These are phyloP conservation scores for Agriopis leucophaearia DNA, from an alignment of 2,888 invertebrate species.

Conservation along the genomic window DNA sequence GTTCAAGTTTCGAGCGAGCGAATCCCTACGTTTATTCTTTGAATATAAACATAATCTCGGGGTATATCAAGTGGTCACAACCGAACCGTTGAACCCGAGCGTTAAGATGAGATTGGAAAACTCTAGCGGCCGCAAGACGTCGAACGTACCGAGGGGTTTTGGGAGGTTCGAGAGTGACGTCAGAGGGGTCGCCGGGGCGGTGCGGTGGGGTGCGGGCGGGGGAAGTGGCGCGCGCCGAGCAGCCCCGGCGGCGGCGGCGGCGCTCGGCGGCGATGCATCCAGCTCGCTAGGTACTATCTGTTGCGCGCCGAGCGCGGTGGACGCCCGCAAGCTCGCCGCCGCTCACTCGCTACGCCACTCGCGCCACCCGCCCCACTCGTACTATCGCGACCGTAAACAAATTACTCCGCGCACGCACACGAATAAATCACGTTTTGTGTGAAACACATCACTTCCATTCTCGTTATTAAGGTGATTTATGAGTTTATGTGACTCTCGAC, in stretches of 20 bases:
- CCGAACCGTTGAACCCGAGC: conserved; percentile 49
- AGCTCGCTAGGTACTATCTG: conserved; percentile 72
- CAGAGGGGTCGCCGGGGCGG: conserved; percentile 60
- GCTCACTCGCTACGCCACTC: conserved; percentile 47
- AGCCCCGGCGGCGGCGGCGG: conserved; percentile 56
- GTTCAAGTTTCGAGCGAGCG: conserved; percentile 31
- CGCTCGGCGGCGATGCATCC: conserved; percentile 49
- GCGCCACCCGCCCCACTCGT: conserved; percentile 62
- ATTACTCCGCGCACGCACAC: conserved; percentile 59
- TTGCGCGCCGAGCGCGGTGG: conserved; percentile 80
- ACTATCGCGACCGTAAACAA: conserved; percentile 72
- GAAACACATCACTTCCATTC: conserved; percentile 43
- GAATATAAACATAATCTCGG: conserved; percentile 46
- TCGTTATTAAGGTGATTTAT: conserved; percentile 48
- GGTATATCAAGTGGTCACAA: conserved; percentile 47
- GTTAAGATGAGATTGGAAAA: conserved; percentile 51
- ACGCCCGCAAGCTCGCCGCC: conserved; percentile 61
- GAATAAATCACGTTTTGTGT: conserved; percentile 52
- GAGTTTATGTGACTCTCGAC: conserved; percentile 59
- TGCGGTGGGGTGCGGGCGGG: conserved; percentile 48
- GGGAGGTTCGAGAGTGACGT: conserved; percentile 79
- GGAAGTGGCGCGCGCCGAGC: conserved; percentile 68
- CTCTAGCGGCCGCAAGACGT: conserved; percentile 68
- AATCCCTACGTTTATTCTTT: conserved; percentile 46
- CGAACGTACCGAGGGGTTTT: conserved; percentile 68